Conservation (phyloP, 2,113 vertebrate species). For the Ahaetulla prasina region DNA sequence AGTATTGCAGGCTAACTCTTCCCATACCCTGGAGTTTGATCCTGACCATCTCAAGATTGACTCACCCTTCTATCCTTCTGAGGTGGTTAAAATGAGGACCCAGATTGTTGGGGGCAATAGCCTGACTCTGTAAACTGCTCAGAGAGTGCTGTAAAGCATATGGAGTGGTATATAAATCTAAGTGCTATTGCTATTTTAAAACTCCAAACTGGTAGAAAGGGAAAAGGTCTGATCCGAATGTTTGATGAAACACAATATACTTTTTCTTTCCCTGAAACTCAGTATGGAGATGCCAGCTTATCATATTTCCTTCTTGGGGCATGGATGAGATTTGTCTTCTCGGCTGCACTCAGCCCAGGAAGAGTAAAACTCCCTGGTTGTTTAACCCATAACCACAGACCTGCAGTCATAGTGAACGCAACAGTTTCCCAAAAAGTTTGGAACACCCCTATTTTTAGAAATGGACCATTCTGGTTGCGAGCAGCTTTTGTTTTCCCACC, state of each 20-base stretch:
- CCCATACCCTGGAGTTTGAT: background rate
- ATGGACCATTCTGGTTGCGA: no score
- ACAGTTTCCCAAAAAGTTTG: no score
- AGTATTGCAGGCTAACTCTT: background rate
- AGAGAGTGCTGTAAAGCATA: background rate
- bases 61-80: background rate
- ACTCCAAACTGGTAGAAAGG: conserved; percentile 29
- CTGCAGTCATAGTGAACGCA: no score
- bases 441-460: no score
- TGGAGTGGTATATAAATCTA: background rate
- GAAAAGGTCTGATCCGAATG: conserved; percentile 13
- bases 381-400: background rate
- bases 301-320: background rate
- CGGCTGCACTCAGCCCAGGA: background rate
- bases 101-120: background rate
- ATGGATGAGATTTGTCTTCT: conserved; percentile 1
- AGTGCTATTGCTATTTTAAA: conserved; percentile 13
- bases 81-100: background rate
- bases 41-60: background rate
- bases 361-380: background rate
- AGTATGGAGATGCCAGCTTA: conserved; percentile 36
- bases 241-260: conserved; percentile 13
- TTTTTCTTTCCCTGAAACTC: background rate
- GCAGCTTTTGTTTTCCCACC: no score
- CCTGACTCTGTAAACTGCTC: background rate